Conservation (phyloP, 2,888 invertebrate species). For the Caenorhabditis sp. region DNA sequence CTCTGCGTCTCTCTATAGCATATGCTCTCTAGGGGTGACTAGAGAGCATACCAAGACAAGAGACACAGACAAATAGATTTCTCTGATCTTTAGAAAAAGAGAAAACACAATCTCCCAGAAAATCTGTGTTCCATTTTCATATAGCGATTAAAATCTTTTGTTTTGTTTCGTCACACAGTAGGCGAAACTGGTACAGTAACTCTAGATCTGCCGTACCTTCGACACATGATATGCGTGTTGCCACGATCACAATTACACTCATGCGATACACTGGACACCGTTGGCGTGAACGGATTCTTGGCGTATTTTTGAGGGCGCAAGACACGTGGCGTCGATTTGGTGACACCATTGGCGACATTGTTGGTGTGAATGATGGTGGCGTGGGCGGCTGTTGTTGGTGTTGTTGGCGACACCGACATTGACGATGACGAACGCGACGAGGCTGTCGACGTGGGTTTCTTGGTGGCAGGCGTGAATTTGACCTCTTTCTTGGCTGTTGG, state of each 20-base stretch:
- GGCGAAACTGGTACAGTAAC: too few relatives aligned
- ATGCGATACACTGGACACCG: constrained; percentile 18
- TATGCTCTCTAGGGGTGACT: too few relatives aligned
- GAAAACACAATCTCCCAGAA: too few relatives aligned
- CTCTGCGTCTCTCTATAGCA: too few relatives aligned
- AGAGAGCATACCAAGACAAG: too few relatives aligned
- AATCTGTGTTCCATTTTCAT: too few relatives aligned
- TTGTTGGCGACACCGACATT: constrained; percentile 18
- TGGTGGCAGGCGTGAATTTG: neutral
- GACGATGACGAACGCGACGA: constrained; percentile 40
- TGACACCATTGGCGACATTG: constrained; percentile 16
- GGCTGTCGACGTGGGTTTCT: constrained; percentile 24
- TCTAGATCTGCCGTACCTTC: too few relatives aligned
- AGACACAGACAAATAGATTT: too few relatives aligned
- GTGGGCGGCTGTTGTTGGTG: constrained; percentile 15
- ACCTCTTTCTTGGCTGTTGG: neutral
- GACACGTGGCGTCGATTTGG: constrained; percentile 32
- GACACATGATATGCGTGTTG: constrained; percentile 50
- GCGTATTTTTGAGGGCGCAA: constrained; percentile 36
- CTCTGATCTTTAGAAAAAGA: too few relatives aligned
- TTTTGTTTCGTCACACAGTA: too few relatives aligned
- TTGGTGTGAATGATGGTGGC: constrained; percentile 9
- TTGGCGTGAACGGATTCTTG: constrained; percentile 41
- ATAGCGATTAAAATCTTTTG: too few relatives aligned
- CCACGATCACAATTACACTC: constrained; percentile 50